Evolutionary conservation across 2,113 vertebrate species (phyloP).

Genomic region (Nannobrachium achirus): DNA sequence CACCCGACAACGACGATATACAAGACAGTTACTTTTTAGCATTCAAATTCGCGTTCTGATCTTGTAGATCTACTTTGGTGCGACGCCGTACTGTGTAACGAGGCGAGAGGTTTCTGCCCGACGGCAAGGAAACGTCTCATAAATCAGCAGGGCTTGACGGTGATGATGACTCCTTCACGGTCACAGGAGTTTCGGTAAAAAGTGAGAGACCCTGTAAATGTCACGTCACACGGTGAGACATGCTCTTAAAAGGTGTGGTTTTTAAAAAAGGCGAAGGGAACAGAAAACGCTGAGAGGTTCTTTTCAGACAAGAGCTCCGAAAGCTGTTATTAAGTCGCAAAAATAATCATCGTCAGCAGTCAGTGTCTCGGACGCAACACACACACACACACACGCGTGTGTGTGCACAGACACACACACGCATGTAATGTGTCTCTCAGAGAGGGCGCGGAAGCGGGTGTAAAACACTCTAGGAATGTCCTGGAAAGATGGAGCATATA

Average conservation of each 20-base stretch:
- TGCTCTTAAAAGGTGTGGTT: conserved; percentile 13
- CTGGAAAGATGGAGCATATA: conserved; percentile 34
- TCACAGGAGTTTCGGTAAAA: conserved; percentile 22
- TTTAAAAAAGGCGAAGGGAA: too few relatives aligned
- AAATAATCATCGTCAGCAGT: conserved; percentile 8
- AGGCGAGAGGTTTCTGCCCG: too few relatives aligned
- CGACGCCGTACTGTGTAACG: too few relatives aligned
- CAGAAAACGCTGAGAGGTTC: conserved; percentile 17
- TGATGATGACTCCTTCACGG: conserved; percentile 42
- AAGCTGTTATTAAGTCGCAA: conserved; percentile 22
- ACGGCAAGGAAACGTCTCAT: conserved; percentile 19
- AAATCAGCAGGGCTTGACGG: conserved; percentile 42
- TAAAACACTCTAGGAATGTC: conserved; percentile 42
- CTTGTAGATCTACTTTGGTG: too few relatives aligned
- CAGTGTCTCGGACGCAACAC: conserved; percentile 12
- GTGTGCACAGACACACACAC: conserved; percentile 17
- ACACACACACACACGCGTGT: conserved; percentile 9
- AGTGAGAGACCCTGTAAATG: conserved; percentile 28
- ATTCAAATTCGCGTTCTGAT: too few relatives aligned
- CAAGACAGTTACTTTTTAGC: too few relatives aligned
- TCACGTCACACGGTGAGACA: conserved; percentile 26
- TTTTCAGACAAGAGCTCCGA: conserved; percentile 19
- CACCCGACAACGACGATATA: too few relatives aligned
- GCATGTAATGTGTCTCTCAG: not conserved
- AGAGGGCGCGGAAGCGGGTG: conserved; percentile 9